Evolutionary conservation across 2,113 vertebrate species (phyloP).

Genomic region (Percina caprodes): DNA sequence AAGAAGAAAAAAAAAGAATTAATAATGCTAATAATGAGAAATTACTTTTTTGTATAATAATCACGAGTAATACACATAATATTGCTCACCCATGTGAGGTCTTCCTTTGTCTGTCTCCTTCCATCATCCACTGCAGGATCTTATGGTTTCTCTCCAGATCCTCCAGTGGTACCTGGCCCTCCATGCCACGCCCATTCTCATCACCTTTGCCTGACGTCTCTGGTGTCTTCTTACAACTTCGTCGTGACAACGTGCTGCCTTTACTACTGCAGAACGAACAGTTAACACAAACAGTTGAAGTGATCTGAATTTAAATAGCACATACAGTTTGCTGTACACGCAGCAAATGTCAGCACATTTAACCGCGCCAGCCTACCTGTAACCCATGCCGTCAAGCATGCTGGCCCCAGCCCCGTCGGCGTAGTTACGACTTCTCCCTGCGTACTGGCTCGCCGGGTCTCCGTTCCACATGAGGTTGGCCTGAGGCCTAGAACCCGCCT

Average conservation of each 20-base stretch:
- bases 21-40: too few relatives aligned
- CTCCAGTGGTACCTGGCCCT: constrained; percentile 87
- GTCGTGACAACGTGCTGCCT: constrained; percentile 85
- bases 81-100: constrained; percentile 88
- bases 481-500: constrained; percentile 70
- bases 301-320: background rate
- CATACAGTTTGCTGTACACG: background rate
- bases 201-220: constrained; percentile 86
- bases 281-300: constrained; percentile 3
- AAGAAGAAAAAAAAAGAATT: too few relatives aligned
- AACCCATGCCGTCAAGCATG: constrained; percentile 85
- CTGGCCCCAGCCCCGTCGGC: constrained; percentile 84
- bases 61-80: background rate
- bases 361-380: constrained; percentile 83
- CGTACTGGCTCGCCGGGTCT: constrained; percentile 85
- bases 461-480: constrained; percentile 83
- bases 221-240: constrained; percentile 86
- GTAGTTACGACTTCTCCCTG: constrained; percentile 88
- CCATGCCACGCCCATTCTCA: constrained; percentile 78
- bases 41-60: background rate
- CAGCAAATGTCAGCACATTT: constrained; percentile 24
- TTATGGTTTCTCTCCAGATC: constrained; percentile 94
- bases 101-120: constrained; percentile 94
- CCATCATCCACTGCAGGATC: constrained; percentile 98
- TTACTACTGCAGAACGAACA: constrained; percentile 86